Evolutionary conservation across 53 echinoderm and acorn worm species (phyloP), one percentile per base, ranked within the genome.

Genomic region (Holothuria leucospilota): DNA sequence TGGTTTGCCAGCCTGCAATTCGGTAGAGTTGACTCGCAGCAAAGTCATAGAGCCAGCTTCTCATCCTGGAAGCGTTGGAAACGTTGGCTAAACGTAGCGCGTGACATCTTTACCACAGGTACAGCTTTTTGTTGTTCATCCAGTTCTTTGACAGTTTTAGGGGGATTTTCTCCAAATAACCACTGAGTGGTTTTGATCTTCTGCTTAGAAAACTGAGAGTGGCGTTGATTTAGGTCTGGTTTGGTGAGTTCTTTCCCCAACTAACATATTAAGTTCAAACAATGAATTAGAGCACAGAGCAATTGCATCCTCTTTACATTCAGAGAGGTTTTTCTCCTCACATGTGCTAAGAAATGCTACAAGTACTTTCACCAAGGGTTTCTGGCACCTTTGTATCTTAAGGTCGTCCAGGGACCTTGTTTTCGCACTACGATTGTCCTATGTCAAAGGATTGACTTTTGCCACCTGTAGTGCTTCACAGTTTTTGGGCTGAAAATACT

Each of bases 141-240:
- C 65, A 21, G n/a, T 11, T 88, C 88, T 71, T 88, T 88, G 14
- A 88, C 72, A 21, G n/a, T 39, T 56, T 84, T 69, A 20, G 84
- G n/a, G 20, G 82, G 69, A 24, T 69, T 23, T 51, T 87, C 81
- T 42, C 81, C 88, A 61, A 88, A 88, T 1, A 88, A 40, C 20
- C 39, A 67, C 11, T 88, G 51, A n/a, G 89, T 88, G 21, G 66
- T 30, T 27, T 71, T 70, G 29, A 14, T 71, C 1, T 69, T 21
- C 2, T 63, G 59, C 34, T 69, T 4, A 25, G 4, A 69, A 39
- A 51, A 29, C 39, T 87, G 88, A n/a, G 49, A 58, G 29, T 39
- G 63, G 29, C 62, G 41, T 23, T 20, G 7, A 41, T 87, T 79
- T 38, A 80, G 25, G 28, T 63, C 66, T 15, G 79, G 87, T 81